These are phyloP conservation scores for Nanorana parkeri DNA, from an alignment of 2,113 vertebrate genomes.

Conservation along the genomic window DNA sequence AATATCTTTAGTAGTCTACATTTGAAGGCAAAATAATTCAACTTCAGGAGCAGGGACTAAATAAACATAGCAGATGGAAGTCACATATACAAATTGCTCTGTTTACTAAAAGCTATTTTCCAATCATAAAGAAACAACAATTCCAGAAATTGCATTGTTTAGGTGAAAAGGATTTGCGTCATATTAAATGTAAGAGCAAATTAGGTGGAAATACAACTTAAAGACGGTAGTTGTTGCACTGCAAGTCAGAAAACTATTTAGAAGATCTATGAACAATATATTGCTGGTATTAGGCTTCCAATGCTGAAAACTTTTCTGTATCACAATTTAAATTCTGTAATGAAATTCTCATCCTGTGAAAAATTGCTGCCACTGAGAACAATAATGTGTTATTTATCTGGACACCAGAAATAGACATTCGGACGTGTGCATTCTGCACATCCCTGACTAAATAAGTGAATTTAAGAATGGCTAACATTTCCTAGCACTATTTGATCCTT, in stretches of 20 bases:
- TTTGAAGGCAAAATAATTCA: too few relatives aligned
- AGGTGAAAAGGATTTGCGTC: too few relatives aligned
- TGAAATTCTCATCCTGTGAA: conserved; percentile 28
- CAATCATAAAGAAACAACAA: too few relatives aligned
- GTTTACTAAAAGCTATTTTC: too few relatives aligned
- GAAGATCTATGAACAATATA: not conserved
- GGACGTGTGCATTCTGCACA: conserved; percentile 35
- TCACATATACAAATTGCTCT: too few relatives aligned
- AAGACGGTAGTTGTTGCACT: not conserved
- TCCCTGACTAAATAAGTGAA: conserved; percentile 53
- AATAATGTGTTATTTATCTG: conserved; percentile 48
- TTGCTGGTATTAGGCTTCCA: not conserved
- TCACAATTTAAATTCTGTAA: conserved; percentile 28
- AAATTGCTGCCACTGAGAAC: conserved; percentile 33
- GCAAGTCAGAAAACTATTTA: not conserved
- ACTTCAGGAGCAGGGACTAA: too few relatives aligned
- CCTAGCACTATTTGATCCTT: conserved; percentile 56
- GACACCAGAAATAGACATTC: conserved; percentile 35
- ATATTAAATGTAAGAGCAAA: not conserved
- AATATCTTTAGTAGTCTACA: too few relatives aligned
- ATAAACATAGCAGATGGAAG: too few relatives aligned
- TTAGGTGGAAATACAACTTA: not conserved
- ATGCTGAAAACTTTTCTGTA: not conserved
- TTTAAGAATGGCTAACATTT: conserved; percentile 55
- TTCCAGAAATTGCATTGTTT: too few relatives aligned